A percentile compares a stretch with the other conserved stretches of the same genome.
Conservation (phyloP, 2,888 invertebrate genomes). For the Stenodema calcarata region DNA sequence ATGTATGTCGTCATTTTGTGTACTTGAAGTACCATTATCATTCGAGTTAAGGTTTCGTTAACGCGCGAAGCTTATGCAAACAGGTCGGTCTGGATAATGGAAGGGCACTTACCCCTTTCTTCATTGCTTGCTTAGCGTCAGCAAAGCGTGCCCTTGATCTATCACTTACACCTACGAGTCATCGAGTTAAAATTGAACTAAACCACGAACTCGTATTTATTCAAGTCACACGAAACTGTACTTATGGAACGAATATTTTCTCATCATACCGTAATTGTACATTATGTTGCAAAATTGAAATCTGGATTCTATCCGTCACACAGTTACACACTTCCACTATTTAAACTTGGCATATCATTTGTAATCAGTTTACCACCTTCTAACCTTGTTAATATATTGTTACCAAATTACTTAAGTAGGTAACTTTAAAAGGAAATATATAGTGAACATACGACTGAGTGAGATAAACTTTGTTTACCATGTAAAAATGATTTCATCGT, state of each 20-base stretch:
- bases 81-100: not conserved
- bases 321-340: not conserved
- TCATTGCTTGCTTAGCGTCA: not conserved
- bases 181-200: no score
- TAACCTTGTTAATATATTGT: not conserved
- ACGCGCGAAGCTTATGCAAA: not conserved
- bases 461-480: not conserved
- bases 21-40: not conserved
- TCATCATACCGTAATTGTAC: no score
- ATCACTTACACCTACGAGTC: no score
- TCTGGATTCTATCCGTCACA: not conserved
- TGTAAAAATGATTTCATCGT: not conserved
- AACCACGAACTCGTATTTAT: no score
- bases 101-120: not conserved
- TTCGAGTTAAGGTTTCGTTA: not conserved
- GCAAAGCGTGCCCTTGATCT: not conserved
- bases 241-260: no score
- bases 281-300: not conserved
- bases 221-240: no score
- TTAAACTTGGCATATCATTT: not conserved
- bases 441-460: slow-evolving; percentile 22
- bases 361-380: not conserved
- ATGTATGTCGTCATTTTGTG: not conserved
- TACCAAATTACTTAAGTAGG: not conserved
- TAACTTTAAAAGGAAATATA: not conserved